These are phyloP conservation scores for Gastrophysa polygoni DNA, from an alignment of 2,888 invertebrate genomes.

Conservation along the genomic window DNA sequence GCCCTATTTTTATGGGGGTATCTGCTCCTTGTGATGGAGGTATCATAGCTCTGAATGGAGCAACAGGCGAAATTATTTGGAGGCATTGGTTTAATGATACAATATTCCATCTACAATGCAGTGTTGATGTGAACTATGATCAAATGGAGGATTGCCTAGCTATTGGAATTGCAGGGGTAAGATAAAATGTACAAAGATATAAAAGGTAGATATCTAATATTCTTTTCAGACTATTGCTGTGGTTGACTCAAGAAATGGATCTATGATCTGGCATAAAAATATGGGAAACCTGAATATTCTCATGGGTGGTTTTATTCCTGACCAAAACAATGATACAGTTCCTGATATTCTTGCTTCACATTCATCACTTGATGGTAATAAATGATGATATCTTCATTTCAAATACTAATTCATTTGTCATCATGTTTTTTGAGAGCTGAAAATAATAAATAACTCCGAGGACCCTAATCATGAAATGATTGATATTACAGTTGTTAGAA, in stretches of 20 bases:
- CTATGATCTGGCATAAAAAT: constrained; percentile 68
- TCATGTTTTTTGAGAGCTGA: background rate
- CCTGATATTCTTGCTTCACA: constrained; percentile 75
- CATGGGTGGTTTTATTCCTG: constrained; percentile 72
- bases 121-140: constrained; percentile 72
- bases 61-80: constrained; percentile 75
- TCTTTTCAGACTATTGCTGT: constrained; percentile 64
- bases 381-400: background rate
- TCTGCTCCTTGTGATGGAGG: constrained; percentile 75
- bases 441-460: no score
- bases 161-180: constrained; percentile 75
- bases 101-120: constrained; percentile 75
- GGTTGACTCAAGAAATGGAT: constrained; percentile 71
- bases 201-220: background rate
- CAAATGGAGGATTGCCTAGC: constrained; percentile 73
- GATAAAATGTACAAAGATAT: background rate
- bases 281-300: constrained; percentile 64
- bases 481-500: no score
- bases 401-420: background rate
- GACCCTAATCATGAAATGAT: no score
- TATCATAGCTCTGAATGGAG: constrained; percentile 75
- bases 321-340: constrained; percentile 72
- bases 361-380: constrained; percentile 55
- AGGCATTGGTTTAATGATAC: constrained; percentile 74
- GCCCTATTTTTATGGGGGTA: constrained; percentile 71